Evolutionary conservation across 2,797 vertebrate species (phyloP).

Genomic region (Adrianichthys oophorus): DNA sequence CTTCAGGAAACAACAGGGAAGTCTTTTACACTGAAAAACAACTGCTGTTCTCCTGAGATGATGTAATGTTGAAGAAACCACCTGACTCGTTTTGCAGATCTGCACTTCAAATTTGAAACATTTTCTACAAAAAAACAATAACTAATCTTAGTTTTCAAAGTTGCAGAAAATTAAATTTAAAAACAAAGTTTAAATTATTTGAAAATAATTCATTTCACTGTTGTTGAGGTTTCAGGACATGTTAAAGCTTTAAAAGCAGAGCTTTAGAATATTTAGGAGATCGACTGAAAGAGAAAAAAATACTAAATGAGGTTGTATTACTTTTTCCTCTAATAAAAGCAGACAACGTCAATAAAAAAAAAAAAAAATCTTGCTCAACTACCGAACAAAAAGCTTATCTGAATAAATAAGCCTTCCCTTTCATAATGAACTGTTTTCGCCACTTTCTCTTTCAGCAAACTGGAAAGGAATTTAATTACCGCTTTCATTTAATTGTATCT

Average conservation of each 20-base stretch:
- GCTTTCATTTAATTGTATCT: slow-evolving; percentile 11
- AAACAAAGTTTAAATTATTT: not conserved
- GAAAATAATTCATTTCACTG: not conserved
- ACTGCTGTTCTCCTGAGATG: slow-evolving; percentile 3
- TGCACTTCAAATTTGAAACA: no score
- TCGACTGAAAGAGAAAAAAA: no score
- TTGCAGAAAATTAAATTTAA: not conserved
- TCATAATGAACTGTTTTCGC: slow-evolving; percentile 7
- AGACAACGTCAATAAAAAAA: no score
- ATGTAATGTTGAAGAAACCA: slow-evolving; percentile 3
- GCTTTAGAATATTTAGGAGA: no score
- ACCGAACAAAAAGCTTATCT: no score
- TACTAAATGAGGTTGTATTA: no score
- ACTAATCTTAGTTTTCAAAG: no score
- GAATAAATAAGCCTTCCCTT: no score
- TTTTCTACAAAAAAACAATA: no score
- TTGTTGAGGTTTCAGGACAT: not conserved
- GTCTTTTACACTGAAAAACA: not conserved
- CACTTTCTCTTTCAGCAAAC: not conserved
- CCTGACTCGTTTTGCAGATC: no score
- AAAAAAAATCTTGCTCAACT: no score
- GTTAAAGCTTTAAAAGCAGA: not conserved
- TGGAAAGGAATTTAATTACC: slow-evolving; percentile 5
- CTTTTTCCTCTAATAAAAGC: no score
- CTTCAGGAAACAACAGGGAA: not conserved